phyloP scores from a whole-genome alignment of 1,140 invertebrate genomes.

The Cepaea nemoralis region DNA sequence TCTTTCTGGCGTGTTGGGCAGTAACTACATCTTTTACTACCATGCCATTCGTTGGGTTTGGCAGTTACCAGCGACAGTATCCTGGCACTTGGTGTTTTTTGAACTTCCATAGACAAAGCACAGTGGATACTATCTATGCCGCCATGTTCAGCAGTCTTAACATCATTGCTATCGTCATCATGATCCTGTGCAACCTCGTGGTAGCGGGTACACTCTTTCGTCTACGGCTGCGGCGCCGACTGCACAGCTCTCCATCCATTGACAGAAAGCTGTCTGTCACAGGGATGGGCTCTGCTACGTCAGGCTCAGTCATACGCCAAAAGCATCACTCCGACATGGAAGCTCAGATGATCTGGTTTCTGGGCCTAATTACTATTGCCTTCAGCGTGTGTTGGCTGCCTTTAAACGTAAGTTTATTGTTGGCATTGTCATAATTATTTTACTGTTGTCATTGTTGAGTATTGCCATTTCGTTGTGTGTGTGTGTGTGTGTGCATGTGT shows the following conservation, averaged over 20 bases:
- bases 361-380: slow-evolving; percentile 71
- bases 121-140: slow-evolving; percentile 60
- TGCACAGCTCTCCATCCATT: slow-evolving; percentile 52
- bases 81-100: slow-evolving; percentile 73
- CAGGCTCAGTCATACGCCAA: slow-evolving; percentile 42
- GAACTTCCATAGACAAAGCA: slow-evolving; percentile 70
- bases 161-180: slow-evolving; percentile 62
- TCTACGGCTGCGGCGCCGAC: slow-evolving; percentile 57
- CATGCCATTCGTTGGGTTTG: slow-evolving; percentile 70
- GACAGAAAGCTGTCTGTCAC: slow-evolving; percentile 19
- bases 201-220: slow-evolving; percentile 66
- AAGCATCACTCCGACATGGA: slow-evolving; percentile 67
- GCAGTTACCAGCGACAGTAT: slow-evolving; percentile 70
- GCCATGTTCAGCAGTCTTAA: slow-evolving; percentile 65
- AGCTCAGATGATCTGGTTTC: slow-evolving; percentile 72
- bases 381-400: slow-evolving; percentile 72
- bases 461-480: too few relatives aligned
- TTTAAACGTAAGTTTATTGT: slow-evolving; percentile 68
- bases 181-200: slow-evolving; percentile 64
- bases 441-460: too few relatives aligned
- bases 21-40: slow-evolving; percentile 65
- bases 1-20: slow-evolving; percentile 63
- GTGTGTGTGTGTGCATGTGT: too few relatives aligned
- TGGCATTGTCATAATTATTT: too few relatives aligned
- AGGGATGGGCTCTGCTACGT: slow-evolving; percentile 17